Evolutionary conservation across 2,797 vertebrate species (phyloP).

Genomic region (Acanthornis magna): DNA sequence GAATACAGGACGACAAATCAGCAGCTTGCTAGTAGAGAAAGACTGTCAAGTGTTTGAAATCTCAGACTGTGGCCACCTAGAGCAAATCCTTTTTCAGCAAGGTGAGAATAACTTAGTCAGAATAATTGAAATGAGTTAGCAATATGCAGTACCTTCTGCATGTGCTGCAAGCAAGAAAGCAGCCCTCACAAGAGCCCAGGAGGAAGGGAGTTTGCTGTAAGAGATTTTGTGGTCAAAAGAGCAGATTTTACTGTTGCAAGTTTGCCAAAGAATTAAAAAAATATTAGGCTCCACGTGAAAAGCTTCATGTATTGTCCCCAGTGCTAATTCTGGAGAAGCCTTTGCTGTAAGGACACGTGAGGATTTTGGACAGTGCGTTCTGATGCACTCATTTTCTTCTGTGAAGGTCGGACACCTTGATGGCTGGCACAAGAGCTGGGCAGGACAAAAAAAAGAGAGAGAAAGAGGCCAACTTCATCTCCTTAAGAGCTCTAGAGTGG

Average conservation of each 20-base stretch:
- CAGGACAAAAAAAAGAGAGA: not conserved
- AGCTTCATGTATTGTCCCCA: not conserved
- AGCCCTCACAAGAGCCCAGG: not conserved
- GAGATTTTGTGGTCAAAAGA: not conserved
- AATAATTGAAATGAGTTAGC: not conserved
- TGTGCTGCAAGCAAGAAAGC: not conserved
- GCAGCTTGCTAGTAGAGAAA: not conserved
- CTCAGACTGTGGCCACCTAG: not conserved
- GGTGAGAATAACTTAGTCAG: not conserved
- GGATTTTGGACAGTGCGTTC: not conserved
- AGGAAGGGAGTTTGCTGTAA: not conserved
- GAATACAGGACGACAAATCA: not conserved
- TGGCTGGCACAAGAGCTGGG: not conserved
- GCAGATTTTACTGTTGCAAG: not conserved
- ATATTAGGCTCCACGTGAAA: not conserved
- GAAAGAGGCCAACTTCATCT: not conserved
- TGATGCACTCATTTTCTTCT: not conserved
- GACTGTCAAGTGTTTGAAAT: not conserved
- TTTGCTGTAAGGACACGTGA: not conserved
- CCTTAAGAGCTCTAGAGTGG: not conserved
- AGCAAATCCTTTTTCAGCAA: not conserved
- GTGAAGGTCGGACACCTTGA: slow-evolving; percentile 14
- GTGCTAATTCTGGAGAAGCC: not conserved
- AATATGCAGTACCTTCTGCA: not conserved
- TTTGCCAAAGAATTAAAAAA: not conserved